Evolutionary conservation across 1,140 invertebrate genomes (phyloP), one percentile per base, ranked within the genome.

Genomic region (Stratiolaelaps scimitus): DNA sequence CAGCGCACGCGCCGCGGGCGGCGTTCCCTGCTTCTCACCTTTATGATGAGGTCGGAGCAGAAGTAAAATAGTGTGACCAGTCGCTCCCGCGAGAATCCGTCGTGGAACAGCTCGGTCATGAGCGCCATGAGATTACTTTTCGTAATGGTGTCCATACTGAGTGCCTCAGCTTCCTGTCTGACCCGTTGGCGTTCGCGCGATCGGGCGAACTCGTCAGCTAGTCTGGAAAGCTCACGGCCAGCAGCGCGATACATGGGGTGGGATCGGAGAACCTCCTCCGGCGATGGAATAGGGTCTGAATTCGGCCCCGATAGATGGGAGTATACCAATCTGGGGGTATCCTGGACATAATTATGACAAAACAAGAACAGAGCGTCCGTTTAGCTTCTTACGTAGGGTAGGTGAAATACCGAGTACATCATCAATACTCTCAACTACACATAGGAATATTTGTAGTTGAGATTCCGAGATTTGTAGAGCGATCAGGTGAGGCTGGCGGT

Each of bases 11-110:
- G n/a, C n/a, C n/a, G n/a, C 47, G 47, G 28, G 15, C 4, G 19
- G 15, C 19, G 47, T 23, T 34, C 34, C 17, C 15, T 26, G 15
- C 53, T 17, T 34, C 17, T 17, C 2, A 60, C 53, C 13, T 26
- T 29, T 1, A 60, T 60, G 26, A 60, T 60, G 15, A 60, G 34
- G 10, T 60, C 53, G 15, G 53, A 60, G 10, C 53, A 60, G 53
- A 60, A 60, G 17, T 19, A 26, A 23, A 60, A 60, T 5, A 60
- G 20, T 17, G 34, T 60, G 6, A 60, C 53, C 53, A 60, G 34
- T 17, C 53, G 53, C 10, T 60, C 53, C 26, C 53, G 1, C 15
- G 53, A 29, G 53, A 60, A 26, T 29, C 53, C 53, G 53, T 34
- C 53, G 23, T 60, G 53, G 23, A 60, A 60, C 15, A 60, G 53